Conservation (phyloP, 2,797 vertebrate species). For the Coregonus ussuriensis region DNA sequence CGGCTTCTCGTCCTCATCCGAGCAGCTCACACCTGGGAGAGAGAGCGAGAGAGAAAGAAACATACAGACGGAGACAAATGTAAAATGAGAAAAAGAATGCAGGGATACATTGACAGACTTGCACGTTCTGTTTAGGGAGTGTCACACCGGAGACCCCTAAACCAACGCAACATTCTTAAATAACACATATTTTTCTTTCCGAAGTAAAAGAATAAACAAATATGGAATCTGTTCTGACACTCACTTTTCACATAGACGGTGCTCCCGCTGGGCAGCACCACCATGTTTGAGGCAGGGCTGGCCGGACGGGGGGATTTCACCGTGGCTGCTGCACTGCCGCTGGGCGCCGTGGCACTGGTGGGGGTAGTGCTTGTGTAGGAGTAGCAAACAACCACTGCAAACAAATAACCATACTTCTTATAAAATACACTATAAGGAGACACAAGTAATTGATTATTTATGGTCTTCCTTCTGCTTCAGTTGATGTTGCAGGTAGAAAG, state of each 20-base stretch:
- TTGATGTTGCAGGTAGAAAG: not conserved
- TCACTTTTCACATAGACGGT: constrained; percentile 96
- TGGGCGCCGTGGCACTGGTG: constrained; percentile 84
- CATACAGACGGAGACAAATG: not conserved
- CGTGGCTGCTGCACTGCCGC: constrained; percentile 82
- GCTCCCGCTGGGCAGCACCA: constrained; percentile 96
- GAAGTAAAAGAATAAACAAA: not conserved
- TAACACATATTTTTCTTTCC: not conserved
- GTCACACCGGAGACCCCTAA: not conserved
- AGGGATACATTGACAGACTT: not conserved
- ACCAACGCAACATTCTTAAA: not conserved
- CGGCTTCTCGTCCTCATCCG: constrained; percentile 97
- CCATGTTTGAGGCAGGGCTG: constrained; percentile 95
- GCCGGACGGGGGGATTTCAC: constrained; percentile 92
- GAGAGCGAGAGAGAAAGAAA: not conserved
- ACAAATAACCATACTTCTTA: constrained; percentile 18
- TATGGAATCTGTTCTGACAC: not conserved
- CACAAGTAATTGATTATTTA: not conserved
- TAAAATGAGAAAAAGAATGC: not conserved
- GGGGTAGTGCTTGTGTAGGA: constrained; percentile 96
- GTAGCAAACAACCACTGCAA: constrained; percentile 94
- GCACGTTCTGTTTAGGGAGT: not conserved
- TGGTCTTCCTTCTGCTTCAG: not conserved
- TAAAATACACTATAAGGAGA: not conserved
- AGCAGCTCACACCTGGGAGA: constrained; percentile 91